phyloP scores from a whole-genome alignment of 2,888 invertebrate species.

The Platycnemis pennipes region DNA sequence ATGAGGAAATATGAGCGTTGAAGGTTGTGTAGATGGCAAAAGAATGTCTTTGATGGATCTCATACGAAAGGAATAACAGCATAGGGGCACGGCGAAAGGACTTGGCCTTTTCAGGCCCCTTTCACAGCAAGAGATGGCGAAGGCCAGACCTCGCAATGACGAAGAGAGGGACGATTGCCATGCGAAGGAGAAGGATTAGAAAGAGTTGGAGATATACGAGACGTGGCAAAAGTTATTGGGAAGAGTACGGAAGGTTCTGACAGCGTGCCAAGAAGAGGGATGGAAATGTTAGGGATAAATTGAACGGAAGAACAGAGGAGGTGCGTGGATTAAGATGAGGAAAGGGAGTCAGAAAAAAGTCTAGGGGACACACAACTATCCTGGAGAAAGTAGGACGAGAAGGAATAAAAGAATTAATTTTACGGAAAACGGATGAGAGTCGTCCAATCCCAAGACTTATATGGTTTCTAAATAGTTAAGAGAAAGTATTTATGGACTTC shows the following conservation, averaged over 20 bases:
- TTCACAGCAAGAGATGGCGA: neutral
- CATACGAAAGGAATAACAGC: neutral
- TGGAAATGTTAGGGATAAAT: neutral
- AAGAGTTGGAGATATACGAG: neutral
- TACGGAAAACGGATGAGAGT: neutral
- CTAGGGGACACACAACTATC: neutral
- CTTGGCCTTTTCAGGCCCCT: neutral
- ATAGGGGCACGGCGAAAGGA: neutral
- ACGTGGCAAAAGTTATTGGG: neutral
- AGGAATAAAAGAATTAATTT: neutral
- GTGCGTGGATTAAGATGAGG: neutral
- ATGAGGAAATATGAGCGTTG: neutral
- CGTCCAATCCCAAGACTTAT: too few species aligned
- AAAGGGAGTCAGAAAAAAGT: neutral
- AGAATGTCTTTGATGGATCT: slow-evolving; percentile 58
- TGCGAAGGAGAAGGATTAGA: neutral
- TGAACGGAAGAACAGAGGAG: neutral
- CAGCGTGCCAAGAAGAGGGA: neutral
- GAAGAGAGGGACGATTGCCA: neutral
- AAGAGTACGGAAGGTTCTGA: neutral
- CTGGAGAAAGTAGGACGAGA: neutral
- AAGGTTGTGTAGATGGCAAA: neutral
- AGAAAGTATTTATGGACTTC: too few species aligned
- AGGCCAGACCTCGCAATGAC: neutral
- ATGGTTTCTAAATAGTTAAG: too few species aligned